phyloP scores from a whole-genome alignment of 2,888 invertebrate genomes.

The Nycteola revayana region DNA sequence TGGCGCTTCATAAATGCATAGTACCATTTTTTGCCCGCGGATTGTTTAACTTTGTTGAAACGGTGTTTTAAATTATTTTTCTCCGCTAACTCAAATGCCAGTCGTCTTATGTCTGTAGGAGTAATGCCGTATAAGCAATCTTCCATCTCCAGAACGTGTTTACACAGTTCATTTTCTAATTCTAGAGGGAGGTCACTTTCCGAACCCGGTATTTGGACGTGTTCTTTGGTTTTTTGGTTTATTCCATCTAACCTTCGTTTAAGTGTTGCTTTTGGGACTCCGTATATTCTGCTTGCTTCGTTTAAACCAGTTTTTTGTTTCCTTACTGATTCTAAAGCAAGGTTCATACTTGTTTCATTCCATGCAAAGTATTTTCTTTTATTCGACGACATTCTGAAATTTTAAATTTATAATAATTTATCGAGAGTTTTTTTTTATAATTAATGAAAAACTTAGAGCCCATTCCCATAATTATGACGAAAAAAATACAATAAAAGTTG shows the following conservation, averaged over 20 bases:
- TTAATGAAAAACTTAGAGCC: not conserved
- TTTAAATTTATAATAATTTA: too few relatives aligned
- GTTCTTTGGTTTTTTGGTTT: constrained; percentile 7
- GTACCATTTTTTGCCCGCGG: too few relatives aligned
- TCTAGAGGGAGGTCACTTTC: constrained; percentile 10
- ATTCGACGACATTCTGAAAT: too few relatives aligned
- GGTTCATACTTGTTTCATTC: not conserved
- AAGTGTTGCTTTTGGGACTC: constrained; percentile 6
- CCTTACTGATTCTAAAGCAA: not conserved
- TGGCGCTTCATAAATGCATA: constrained; percentile 3
- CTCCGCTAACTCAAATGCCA: constrained; percentile 9
- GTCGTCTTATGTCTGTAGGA: constrained; percentile 8
- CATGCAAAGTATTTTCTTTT: not conserved
- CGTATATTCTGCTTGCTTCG: constrained; percentile 7
- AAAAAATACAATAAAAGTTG: too few relatives aligned
- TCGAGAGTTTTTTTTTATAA: not conserved
- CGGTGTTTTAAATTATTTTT: constrained; percentile 6
- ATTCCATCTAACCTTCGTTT: constrained; percentile 6
- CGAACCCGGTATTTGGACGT: constrained; percentile 10
- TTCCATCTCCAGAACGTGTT: constrained; percentile 12
- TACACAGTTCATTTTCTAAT: constrained; percentile 9
- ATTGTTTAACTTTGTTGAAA: constrained; percentile 7
- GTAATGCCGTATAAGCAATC: constrained; percentile 8
- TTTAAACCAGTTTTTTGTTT: constrained; percentile 6
- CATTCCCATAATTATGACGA: too few relatives aligned